Conservation (phyloP, 2,113 vertebrate genomes). For the Lampris incognitus region DNA sequence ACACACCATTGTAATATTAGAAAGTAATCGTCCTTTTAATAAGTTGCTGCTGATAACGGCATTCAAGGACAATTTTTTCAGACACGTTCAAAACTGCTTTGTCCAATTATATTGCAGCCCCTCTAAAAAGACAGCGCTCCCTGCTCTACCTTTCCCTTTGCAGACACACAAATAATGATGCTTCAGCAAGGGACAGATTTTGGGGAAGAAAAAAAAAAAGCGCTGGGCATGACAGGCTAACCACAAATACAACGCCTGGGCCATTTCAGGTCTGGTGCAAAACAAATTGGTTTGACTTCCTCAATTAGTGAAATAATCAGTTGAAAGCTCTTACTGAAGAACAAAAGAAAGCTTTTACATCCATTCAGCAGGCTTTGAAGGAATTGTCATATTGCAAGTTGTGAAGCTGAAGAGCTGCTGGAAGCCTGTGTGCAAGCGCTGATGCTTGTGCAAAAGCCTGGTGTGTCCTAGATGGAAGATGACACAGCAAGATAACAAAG, state of each 20-base stretch:
- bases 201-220: neutral
- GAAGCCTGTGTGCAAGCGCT: constrained; percentile 67
- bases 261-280: constrained; percentile 47
- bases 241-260: neutral
- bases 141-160: neutral
- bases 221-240: neutral
- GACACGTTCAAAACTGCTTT: constrained; percentile 36
- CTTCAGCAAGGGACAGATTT: neutral
- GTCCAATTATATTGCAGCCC: neutral
- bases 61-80: neutral
- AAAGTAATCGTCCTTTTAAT: constrained; percentile 4
- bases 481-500: constrained; percentile 22
- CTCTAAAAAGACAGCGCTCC: neutral
- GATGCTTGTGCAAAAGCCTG: constrained; percentile 74
- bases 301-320: neutral
- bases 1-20: constrained; percentile 36
- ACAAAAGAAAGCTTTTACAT: constrained; percentile 37
- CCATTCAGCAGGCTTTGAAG: constrained; percentile 45
- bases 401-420: constrained; percentile 56
- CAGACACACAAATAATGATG: neutral
- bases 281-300: constrained; percentile 37
- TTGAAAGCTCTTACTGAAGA: constrained; percentile 34
- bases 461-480: constrained; percentile 38
- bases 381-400: constrained; percentile 16
- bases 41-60: constrained; percentile 23